Evolutionary conservation across 92 coral and sea anemone species (phyloP), one percentile per base, ranked within the genome.

Genomic region (Diadumene lineata): DNA sequence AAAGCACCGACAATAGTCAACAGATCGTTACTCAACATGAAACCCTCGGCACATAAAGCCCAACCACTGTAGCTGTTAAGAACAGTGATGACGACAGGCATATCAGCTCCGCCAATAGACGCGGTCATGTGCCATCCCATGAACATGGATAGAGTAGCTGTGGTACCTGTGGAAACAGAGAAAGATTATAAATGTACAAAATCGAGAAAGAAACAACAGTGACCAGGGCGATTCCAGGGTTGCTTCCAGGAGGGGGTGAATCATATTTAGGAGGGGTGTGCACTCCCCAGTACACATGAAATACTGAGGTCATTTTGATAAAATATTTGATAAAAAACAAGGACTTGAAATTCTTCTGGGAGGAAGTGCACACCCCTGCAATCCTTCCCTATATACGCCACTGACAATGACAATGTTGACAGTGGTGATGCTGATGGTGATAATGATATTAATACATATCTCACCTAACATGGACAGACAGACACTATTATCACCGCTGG

Each of bases 121-220:
- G 98, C 98, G 7, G 98, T 94, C 98, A 94, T 94, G 74, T 94
- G 98, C 50, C 91, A 85, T 60, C 98, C 98, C 98, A 94, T 94
- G 66, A 94, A 67, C 74, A 97, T 89, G 17, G 98, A 94, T 46
- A 94, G 81, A 0, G 88, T 79, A 6, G 97, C 98, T 0, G 98
- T 83, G 25, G 97, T 80, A 55, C 98, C 98, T 94, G 50, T 8
- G 38, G 58, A 71, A 43, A 25, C 33, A 55, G 19, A 44, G 48
- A 13, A 56, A 1, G 50, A 32, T 18, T 28, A 76, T 44, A n/a
- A 43, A 15, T 64, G 29, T 32, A 50, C 17, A 43, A 21, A 60
- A 60, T 60, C 30, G 48, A 38, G 48, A 38, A 38, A 38, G 48
- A 38, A 13, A 38, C 7, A 38, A 38, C 48, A 13, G 13, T 38